Evolutionary conservation across 2,888 invertebrate genomes (phyloP).

Genomic region (Neoitamus cyanurus): DNA sequence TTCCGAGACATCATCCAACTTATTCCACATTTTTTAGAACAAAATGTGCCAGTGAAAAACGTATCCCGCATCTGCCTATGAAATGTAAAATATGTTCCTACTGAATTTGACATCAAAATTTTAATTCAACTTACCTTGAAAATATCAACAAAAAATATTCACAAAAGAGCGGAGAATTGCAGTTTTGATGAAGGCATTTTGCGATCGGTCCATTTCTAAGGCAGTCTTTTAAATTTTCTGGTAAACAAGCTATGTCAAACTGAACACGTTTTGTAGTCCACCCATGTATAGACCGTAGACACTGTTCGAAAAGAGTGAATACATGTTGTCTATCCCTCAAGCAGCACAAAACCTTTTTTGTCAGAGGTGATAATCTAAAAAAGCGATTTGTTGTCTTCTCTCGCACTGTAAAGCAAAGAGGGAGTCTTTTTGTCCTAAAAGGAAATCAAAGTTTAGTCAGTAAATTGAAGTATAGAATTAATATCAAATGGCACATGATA

Average conservation of each 20-base stretch:
- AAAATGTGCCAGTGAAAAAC: background rate
- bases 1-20: background rate
- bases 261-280: background rate
- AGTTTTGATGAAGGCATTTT: background rate
- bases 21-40: background rate
- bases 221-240: background rate
- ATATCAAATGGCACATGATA: no score
- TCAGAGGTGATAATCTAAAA: background rate
- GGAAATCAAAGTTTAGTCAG: background rate
- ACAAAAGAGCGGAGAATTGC: background rate
- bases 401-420: background rate
- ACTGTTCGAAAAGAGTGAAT: background rate
- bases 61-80: background rate
- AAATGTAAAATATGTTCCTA: background rate
- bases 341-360: background rate
- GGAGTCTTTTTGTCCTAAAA: background rate
- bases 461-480: no score
- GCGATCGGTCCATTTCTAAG: background rate
- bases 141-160: background rate
- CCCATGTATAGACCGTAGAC: background rate
- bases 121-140: background rate
- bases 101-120: background rate
- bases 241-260: background rate
- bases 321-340: background rate
- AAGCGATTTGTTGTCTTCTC: background rate